Conservation (phyloP, 2,797 vertebrate species). For the Myotis vivesi region DNA sequence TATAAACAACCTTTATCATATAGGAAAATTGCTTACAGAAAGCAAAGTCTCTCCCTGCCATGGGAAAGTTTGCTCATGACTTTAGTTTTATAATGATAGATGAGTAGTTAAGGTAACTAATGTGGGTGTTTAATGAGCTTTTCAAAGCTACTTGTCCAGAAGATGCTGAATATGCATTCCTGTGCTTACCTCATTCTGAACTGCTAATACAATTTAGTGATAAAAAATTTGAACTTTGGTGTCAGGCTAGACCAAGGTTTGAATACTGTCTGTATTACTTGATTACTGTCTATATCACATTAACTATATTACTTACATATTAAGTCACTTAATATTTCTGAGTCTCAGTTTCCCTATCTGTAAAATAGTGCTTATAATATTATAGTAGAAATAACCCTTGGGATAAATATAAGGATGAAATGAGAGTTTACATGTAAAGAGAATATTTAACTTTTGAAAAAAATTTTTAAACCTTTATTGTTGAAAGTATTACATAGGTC, state of each 20-base stretch:
- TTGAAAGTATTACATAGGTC: too few species aligned
- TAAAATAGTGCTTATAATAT: background rate
- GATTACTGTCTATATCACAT: background rate
- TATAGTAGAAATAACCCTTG: background rate
- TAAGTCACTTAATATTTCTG: background rate
- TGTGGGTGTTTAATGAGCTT: background rate
- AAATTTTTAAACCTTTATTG: too few species aligned
- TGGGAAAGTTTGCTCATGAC: background rate
- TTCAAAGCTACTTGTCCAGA: background rate
- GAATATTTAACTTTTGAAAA: background rate
- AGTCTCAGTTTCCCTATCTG: background rate
- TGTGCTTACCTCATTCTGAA: background rate
- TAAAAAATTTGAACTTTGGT: background rate
- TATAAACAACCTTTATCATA: background rate
- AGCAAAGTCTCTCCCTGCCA: background rate
- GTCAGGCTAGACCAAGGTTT: background rate
- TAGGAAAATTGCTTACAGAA: background rate
- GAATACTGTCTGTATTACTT: background rate
- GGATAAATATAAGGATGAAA: background rate
- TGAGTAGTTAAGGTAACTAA: conserved; percentile 1
- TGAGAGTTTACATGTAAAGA: background rate
- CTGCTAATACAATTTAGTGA: background rate
- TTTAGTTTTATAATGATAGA: background rate
- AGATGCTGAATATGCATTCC: background rate
- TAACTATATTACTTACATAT: background rate